Conservation (phyloP, 2,113 vertebrate genomes). For the Amphiprion ocellaris region DNA sequence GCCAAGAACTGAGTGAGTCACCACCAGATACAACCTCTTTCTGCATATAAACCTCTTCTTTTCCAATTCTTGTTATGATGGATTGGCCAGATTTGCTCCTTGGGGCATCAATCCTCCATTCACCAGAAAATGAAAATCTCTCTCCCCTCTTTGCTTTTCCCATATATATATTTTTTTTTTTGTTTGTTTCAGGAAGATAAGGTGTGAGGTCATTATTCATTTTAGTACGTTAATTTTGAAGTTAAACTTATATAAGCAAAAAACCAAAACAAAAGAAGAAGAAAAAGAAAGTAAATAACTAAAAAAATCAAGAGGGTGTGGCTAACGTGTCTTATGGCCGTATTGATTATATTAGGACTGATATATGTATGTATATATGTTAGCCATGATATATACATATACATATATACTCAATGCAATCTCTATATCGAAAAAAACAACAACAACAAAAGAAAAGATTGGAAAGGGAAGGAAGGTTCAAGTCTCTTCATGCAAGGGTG, state of each 20-base stretch:
- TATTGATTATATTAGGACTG: constrained; percentile 75
- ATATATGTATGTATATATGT: constrained; percentile 85
- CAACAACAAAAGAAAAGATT: constrained; percentile 7
- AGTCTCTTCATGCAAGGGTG: constrained; percentile 75
- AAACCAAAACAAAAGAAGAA: constrained; percentile 16
- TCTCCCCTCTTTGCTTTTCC: constrained; percentile 59
- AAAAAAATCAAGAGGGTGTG: constrained; percentile 53
- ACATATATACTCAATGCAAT: constrained; percentile 81
- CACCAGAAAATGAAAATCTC: constrained; percentile 64
- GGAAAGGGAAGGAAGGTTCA: constrained; percentile 18
- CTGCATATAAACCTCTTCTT: neutral
- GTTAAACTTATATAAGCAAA: constrained; percentile 44
- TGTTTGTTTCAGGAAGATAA: constrained; percentile 56
- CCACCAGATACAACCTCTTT: constrained; percentile 4
- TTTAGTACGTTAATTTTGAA: constrained; percentile 77
- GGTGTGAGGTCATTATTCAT: constrained; percentile 77
- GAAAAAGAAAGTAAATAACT: neutral
- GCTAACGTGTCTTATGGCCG: constrained; percentile 75
- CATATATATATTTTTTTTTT: constrained; percentile 25
- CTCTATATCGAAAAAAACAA: constrained; percentile 49
- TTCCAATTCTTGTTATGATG: constrained; percentile 17
- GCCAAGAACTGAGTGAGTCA: constrained; percentile 12
- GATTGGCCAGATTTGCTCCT: constrained; percentile 42
- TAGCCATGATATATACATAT: constrained; percentile 81
- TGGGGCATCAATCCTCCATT: constrained; percentile 47